Evolutionary conservation across 1,140 invertebrate species (phyloP).

Genomic region (Nasonia longicornis): DNA sequence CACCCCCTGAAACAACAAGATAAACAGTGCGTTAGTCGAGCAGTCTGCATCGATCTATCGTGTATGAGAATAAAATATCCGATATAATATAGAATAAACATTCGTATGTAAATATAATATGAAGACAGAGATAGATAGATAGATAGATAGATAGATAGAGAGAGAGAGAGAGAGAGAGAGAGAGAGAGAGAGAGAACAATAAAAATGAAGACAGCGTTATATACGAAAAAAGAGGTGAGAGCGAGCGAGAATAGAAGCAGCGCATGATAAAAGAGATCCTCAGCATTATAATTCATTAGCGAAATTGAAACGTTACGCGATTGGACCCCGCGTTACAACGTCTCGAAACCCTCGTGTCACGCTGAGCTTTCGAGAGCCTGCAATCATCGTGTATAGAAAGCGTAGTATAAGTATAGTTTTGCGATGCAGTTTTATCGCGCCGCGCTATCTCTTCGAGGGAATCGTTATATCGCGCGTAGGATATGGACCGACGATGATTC

Average conservation of each 20-base stretch:
- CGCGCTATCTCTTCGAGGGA: background rate
- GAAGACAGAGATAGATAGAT: background rate
- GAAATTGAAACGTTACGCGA: background rate
- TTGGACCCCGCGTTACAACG: background rate
- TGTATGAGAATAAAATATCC: background rate
- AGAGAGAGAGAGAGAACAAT: background rate
- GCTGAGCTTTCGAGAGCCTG: background rate
- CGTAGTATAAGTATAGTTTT: background rate
- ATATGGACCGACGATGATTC: no score
- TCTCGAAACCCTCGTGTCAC: background rate
- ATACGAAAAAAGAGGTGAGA: no score
- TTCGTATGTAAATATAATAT: conserved; percentile 8
- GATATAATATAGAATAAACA: conserved; percentile 5
- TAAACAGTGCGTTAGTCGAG: conserved; percentile 19
- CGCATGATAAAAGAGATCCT: background rate
- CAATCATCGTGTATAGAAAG: background rate
- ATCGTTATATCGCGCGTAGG: background rate
- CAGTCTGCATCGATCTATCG: background rate
- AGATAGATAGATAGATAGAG: background rate
- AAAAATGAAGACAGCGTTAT: background rate
- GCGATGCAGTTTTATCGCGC: background rate
- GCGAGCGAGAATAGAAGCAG: no score
- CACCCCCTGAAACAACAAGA: conserved; percentile 74
- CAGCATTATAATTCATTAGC: background rate
- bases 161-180: background rate